These are phyloP conservation scores for Parotocinclus haroldoi DNA, from an alignment of 2,797 vertebrate species.

Conservation along the genomic window DNA sequence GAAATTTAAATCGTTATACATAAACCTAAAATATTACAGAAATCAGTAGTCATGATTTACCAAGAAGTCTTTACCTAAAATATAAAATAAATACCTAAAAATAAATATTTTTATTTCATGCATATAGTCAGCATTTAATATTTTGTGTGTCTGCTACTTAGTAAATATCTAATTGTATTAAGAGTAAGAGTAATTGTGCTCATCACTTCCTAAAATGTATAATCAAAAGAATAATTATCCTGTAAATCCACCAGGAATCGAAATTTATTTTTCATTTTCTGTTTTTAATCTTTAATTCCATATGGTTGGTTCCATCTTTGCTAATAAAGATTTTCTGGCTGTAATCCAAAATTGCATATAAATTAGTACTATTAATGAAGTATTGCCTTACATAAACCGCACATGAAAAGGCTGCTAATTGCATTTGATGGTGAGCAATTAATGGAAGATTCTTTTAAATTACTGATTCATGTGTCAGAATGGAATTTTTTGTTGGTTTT, in stretches of 20 bases:
- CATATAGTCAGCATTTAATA: slow-evolving; percentile 59
- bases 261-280: slow-evolving; percentile 81
- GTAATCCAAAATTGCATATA: slow-evolving; percentile 97
- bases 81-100: background rate
- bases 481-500: slow-evolving; percentile 9
- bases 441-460: slow-evolving; percentile 95
- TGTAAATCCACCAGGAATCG: slow-evolving; percentile 96
- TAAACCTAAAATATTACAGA: no score
- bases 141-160: slow-evolving; percentile 71
- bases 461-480: slow-evolving; percentile 75
- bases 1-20: no score
- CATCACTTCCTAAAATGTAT: slow-evolving; percentile 87
- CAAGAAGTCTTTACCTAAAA: no score
- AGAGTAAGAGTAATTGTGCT: slow-evolving; percentile 77
- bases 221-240: slow-evolving; percentile 98
- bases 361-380: slow-evolving; percentile 99
- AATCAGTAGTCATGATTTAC: no score
- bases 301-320: slow-evolving; percentile 92
- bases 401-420: slow-evolving; percentile 99
- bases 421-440: slow-evolving; percentile 99
- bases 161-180: slow-evolving; percentile 76
- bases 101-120: slow-evolving; percentile 53
- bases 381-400: slow-evolving; percentile 99
- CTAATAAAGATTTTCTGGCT: slow-evolving; percentile 98
- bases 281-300: slow-evolving; percentile 85